Conservation (phyloP, 2,797 vertebrate genomes). For the Pristis pectinata region DNA sequence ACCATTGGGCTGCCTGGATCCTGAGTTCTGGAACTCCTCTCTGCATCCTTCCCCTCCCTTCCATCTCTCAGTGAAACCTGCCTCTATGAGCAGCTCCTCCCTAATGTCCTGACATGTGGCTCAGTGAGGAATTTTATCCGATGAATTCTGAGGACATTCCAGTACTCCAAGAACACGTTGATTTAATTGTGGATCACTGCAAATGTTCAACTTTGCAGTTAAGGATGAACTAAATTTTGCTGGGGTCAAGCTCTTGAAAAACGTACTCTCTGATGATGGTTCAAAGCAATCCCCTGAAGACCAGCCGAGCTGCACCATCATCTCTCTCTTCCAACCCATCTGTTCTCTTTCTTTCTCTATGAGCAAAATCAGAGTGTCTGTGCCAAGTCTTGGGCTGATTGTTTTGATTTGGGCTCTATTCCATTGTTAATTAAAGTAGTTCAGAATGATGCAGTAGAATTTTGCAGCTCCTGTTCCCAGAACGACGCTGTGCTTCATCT, state of each 20-base stretch:
- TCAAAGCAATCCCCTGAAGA: not conserved
- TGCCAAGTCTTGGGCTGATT: not conserved
- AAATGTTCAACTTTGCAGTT: not conserved
- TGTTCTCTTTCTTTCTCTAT: not conserved
- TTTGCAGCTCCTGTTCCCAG: not conserved
- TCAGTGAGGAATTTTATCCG: not conserved
- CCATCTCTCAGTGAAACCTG: not conserved
- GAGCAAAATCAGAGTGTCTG: not conserved
- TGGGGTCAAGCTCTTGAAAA: not conserved
- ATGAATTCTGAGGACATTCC: too few species aligned
- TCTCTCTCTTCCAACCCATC: not conserved
- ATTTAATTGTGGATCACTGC: not conserved
- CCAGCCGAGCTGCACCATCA: not conserved
- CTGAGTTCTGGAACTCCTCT: not conserved
- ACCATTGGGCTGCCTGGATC: not conserved
- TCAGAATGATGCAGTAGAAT: not conserved
- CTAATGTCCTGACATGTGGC: too few species aligned
- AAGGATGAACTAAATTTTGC: not conserved
- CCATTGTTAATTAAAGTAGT: conserved; percentile 7
- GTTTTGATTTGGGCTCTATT: not conserved
- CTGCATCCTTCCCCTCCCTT: too few species aligned
- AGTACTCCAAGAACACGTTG: too few species aligned
- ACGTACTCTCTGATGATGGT: not conserved
- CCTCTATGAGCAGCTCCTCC: not conserved
- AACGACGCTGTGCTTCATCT: not conserved